Percentiles rank a stretch among this genome's conserved stretches.
Conservation (phyloP, 2,797 vertebrate genomes). For the Zalophus californianus region DNA sequence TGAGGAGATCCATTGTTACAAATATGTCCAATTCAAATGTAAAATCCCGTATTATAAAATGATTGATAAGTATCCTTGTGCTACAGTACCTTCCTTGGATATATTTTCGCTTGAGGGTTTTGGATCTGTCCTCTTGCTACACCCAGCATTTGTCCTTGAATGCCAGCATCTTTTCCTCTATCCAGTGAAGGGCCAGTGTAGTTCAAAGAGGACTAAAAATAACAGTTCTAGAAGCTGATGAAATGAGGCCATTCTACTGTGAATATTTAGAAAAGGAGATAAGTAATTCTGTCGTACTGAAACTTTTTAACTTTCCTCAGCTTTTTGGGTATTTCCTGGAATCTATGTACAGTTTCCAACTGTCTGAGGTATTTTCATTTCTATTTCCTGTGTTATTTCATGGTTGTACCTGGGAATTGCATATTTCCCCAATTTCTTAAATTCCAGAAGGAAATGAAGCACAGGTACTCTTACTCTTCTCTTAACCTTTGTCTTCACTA, state of each 20-base stretch:
- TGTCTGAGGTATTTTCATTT: neutral
- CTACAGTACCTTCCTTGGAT: accelerated
- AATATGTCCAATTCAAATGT: neutral
- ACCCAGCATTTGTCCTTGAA: neutral
- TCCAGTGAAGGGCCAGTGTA: neutral
- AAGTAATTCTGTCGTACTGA: neutral
- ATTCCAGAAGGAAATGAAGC: neutral
- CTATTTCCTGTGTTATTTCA: neutral
- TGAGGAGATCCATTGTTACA: neutral
- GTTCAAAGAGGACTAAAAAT: neutral
- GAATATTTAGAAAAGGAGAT: constrained; percentile 8
- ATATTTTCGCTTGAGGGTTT: neutral
- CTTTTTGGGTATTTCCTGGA: neutral
- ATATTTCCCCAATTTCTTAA: neutral
- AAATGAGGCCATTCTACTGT: neutral
- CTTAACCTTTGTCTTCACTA: neutral
- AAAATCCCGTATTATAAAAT: neutral
- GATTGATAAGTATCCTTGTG: neutral
- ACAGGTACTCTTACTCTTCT: neutral
- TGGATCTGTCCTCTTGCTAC: neutral
- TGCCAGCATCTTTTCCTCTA: neutral
- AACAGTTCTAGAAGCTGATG: neutral
- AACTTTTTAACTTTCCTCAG: neutral
- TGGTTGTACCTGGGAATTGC: neutral
- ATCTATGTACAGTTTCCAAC: neutral